A percentile compares a stretch with the other conserved stretches of the same genome.
These are phyloP conservation scores for Saccostrea cuccullata DNA, from an alignment of 1,140 invertebrate genomes.

Conservation along the genomic window DNA sequence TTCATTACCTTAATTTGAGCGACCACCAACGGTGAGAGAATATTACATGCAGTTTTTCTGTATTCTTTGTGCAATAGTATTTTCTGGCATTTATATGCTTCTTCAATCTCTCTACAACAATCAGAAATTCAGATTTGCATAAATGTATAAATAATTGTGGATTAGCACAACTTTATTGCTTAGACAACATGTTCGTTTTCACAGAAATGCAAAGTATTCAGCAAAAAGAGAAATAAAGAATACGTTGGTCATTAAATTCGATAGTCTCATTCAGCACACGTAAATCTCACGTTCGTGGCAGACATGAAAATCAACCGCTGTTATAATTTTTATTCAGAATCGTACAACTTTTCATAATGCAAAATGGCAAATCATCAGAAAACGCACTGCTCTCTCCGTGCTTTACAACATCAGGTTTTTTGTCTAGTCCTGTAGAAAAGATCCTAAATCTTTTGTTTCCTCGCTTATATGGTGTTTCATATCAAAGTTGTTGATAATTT, in stretches of 20 bases:
- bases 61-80: neutral
- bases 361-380: no score
- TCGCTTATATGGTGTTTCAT: neutral
- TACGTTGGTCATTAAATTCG: slow-evolving; percentile 3
- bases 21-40: slow-evolving; percentile 13
- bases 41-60: slow-evolving; percentile 5
- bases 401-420: no score
- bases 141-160: slow-evolving; percentile 16
- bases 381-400: no score
- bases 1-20: slow-evolving; percentile 16
- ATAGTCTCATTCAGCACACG: neutral
- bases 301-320: neutral
- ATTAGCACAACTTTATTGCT: slow-evolving; percentile 26
- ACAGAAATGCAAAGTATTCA: slow-evolving; percentile 23
- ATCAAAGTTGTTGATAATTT: neutral
- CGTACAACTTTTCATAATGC: no score
- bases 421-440: neutral
- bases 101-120: neutral
- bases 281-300: neutral
- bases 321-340: no score
- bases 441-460: neutral
- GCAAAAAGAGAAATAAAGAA: neutral
- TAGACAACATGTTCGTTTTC: slow-evolving; percentile 23
- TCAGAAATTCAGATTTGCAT: slow-evolving; percentile 1
- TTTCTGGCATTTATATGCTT: slow-evolving; percentile 1